Base-by-base conservation (phyloP, 1,140 invertebrate species). In the Bathynomus jamesi region DNA sequence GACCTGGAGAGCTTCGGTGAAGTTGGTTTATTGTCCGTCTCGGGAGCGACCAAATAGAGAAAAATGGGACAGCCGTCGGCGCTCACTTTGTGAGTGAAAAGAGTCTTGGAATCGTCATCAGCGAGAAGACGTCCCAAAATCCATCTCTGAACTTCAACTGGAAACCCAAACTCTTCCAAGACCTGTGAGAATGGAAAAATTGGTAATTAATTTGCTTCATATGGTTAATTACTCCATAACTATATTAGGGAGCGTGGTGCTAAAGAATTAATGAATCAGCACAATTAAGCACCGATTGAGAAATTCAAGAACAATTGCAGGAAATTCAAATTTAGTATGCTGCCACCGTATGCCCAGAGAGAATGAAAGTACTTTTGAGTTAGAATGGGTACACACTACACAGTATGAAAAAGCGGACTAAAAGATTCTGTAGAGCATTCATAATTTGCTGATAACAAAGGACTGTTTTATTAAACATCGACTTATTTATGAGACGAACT, bases 101-200 rank as follows among this genome's bases (percentile, higher is more conserved):
- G 80, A 0, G 84, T 87, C 25, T 81, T 78, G 7, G 83, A 82
- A 68, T 89, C 87, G 79, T 90, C 85, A 46, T 84, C 83, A 0
- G 87, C 89, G 21, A 92, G 81, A 78, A 86, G 85, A 79, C 88
- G 89, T 0, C 89, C 89, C 28, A 92, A 83, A 75, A 92, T 91
- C 90, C 90, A 92, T 73, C 87, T 84, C 79, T 93, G 91, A n/a
- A 67, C 46, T 17, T 40, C 65, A 24, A 62, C 29, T 8, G 65
- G 32, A 17, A 65, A 66, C n/a, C 64, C 65, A 61, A 53, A 67
- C 13, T 53, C 30, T 28, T 28, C 64, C 25, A 31, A 21, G 25
- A 40, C 66, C 31, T 68, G 13, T 46, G 0, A 65, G 0, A 64
- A 2, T 46, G 11, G 29, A n/a, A 28, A 8, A 64, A 13, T 11